These are phyloP conservation scores for Halcyon leucocephala DNA, from an alignment of 2,797 vertebrate genomes.

Conservation along the genomic window DNA sequence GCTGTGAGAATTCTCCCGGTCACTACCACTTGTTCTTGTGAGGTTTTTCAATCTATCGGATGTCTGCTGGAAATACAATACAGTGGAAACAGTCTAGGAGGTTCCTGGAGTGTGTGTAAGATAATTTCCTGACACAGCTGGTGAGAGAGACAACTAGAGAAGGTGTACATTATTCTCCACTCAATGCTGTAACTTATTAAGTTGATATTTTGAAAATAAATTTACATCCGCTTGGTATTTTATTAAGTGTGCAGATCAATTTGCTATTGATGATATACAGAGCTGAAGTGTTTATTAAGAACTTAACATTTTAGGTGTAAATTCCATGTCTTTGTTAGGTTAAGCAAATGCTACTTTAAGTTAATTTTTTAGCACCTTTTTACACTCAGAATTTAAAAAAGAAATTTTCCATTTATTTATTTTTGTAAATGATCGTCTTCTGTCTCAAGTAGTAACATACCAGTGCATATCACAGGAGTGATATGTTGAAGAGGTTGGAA, in stretches of 20 bases:
- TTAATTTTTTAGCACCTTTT: background rate
- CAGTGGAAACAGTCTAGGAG: background rate
- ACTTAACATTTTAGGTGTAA: background rate
- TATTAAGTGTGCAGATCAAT: background rate
- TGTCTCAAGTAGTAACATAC: background rate
- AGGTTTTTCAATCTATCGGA: no score
- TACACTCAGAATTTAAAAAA: background rate
- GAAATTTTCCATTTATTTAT: no score
- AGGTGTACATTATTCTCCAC: background rate
- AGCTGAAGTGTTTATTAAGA: background rate
- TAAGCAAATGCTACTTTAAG: background rate
- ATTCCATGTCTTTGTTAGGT: background rate
- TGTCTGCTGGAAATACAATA: no score
- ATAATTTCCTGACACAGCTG: no score
- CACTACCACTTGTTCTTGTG: no score
- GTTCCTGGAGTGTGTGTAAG: background rate
- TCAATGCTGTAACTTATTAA: background rate
- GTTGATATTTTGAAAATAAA: background rate
- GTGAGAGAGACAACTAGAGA: no score
- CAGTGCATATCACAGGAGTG: background rate
- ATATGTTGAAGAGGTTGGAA: background rate
- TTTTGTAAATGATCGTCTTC: background rate
- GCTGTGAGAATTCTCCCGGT: no score
- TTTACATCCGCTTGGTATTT: background rate
- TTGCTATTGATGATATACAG: background rate